Percentiles rank a stretch among this genome's conserved stretches.
Evolutionary conservation across 2,888 invertebrate species (phyloP).

Genomic region (Lochmaea crataegi): DNA sequence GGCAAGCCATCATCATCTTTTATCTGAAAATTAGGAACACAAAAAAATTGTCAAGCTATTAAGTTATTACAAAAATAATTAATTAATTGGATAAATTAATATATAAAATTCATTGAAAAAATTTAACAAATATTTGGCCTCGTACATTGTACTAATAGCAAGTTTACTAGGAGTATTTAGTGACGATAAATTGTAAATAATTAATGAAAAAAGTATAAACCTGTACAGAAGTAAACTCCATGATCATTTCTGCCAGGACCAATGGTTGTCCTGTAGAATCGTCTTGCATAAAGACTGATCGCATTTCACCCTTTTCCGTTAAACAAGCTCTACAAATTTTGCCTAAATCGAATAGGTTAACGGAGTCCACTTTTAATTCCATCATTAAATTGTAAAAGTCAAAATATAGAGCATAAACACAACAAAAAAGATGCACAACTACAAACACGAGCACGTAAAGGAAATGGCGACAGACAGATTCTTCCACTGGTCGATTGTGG

Average conservation of each 20-base stretch:
- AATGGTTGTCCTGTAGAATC: slow-evolving; percentile 62
- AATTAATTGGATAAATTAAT: no score
- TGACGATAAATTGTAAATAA: not conserved
- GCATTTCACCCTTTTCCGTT: slow-evolving; percentile 65
- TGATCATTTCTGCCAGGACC: slow-evolving; percentile 66
- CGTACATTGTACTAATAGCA: no score
- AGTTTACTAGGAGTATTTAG: no score
- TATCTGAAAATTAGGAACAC: slow-evolving; percentile 58
- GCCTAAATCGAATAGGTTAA: slow-evolving; percentile 58
- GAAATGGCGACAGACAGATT: slow-evolving; percentile 62
- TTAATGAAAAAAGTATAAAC: slow-evolving; percentile 50
- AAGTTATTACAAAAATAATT: not conserved
- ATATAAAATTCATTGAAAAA: no score
- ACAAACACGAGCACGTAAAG: slow-evolving; percentile 59
- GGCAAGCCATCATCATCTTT: slow-evolving; percentile 65
- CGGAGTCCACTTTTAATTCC: slow-evolving; percentile 60
- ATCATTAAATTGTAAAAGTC: slow-evolving; percentile 48
- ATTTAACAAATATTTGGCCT: no score
- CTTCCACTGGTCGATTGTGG: slow-evolving; percentile 67
- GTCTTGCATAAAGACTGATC: slow-evolving; percentile 64
- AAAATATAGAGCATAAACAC: slow-evolving; percentile 41
- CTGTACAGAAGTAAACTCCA: slow-evolving; percentile 64
- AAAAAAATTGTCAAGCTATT: no score
- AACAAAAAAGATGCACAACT: slow-evolving; percentile 52
- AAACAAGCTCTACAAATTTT: slow-evolving; percentile 67